These are phyloP conservation scores for rat (Rattus norvegicus) DNA, from an alignment of 2,113 vertebrate genomes.

Conservation along the genomic window DNA sequence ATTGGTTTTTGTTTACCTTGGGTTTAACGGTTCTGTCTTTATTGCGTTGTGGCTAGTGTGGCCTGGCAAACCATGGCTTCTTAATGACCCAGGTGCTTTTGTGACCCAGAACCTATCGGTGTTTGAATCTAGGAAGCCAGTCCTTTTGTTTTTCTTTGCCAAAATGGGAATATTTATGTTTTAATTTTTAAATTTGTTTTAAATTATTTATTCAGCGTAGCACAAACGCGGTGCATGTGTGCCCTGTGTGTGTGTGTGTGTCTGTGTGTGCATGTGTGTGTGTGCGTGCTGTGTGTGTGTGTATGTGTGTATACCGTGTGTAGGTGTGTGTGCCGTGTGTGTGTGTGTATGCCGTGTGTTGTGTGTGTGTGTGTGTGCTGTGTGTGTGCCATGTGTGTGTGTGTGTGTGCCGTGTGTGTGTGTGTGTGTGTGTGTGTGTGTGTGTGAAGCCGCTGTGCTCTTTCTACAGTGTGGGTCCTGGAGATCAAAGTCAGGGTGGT, in stretches of 20 bases:
- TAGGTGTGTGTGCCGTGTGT: neutral
- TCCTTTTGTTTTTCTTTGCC: neutral
- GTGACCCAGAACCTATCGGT: neutral
- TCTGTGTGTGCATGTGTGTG: neutral
- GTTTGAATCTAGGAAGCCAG: neutral
- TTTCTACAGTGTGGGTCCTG: too few species aligned
- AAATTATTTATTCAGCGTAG: neutral
- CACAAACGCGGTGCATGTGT: neutral
- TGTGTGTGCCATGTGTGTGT: neutral
- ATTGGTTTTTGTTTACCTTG: conserved; percentile 24
- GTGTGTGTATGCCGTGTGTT: neutral
- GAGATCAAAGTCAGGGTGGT: neutral
- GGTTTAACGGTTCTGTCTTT: conserved; percentile 47
- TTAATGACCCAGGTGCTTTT: neutral
- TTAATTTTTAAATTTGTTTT: neutral
- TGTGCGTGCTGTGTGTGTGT: neutral
- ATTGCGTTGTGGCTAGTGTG: neutral
- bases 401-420: neutral
- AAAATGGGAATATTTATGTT: conserved; percentile 3
- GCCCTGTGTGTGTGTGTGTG: neutral
- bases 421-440: neutral
- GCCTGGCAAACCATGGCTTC: neutral
- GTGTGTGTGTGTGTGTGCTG: neutral
- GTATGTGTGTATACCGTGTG: neutral
- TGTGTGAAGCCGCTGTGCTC: neutral